Evolutionary conservation across 2,888 invertebrate genomes (phyloP).

Genomic region (Pteria penguin): DNA sequence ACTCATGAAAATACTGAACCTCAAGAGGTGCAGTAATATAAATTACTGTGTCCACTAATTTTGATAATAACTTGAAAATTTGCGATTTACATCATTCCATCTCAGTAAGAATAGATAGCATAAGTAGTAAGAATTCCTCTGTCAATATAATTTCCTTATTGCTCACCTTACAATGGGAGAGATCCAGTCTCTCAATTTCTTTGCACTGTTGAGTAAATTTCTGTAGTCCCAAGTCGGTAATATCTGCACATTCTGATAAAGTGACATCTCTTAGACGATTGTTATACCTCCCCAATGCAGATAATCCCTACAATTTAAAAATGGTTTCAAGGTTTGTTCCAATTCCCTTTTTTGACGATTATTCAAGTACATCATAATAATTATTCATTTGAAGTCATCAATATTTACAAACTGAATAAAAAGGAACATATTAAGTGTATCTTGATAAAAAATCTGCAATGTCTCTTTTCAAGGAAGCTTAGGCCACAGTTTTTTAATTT

Average conservation of each 20-base stretch:
- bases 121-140: too few relatives aligned
- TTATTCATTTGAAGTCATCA: background rate
- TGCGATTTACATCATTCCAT: too few relatives aligned
- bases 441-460: too few relatives aligned
- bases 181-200: conserved; percentile 77
- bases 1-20: too few relatives aligned
- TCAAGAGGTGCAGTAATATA: too few relatives aligned
- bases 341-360: background rate
- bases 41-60: too few relatives aligned
- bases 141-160: too few relatives aligned
- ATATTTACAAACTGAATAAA: background rate
- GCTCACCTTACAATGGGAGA: conserved; percentile 79
- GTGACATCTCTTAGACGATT: conserved; percentile 71
- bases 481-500: too few relatives aligned
- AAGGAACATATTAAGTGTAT: background rate
- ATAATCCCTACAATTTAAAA: conserved; percentile 73
- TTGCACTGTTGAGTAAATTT: conserved; percentile 80
- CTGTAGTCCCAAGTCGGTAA: conserved; percentile 79
- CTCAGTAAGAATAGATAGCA: too few relatives aligned
- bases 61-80: too few relatives aligned
- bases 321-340: too few relatives aligned
- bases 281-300: conserved; percentile 75
- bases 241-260: conserved; percentile 75
- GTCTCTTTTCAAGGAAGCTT: too few relatives aligned
- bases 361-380: background rate